Base-by-base conservation (phyloP, 2,888 invertebrate species). In the Matsumyia berberina region DNA sequence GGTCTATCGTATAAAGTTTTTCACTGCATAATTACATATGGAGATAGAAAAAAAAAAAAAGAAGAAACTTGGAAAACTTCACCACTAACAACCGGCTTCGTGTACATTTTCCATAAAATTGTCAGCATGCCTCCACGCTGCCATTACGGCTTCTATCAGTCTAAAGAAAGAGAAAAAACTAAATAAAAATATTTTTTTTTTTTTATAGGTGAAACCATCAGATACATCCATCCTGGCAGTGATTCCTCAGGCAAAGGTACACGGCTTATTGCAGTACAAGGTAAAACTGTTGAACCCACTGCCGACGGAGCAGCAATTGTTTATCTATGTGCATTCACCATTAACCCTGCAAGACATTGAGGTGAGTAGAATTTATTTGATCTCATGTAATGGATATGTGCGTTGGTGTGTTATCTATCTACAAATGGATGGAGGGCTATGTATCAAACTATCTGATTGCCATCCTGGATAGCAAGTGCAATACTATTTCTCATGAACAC, bases 341-440 rank as follows among this genome's bases (percentile, higher is more conserved):
- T 88, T 90, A 86, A 92, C 92, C 49, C 88, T 89, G 85, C 92
- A 92, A 87, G 89, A 88, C 85, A 88, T 92, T 86, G 88, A 91
- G 89, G 91, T 91, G 88, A 89, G 90, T 86, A 62, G 49, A 79
- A 82, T 72, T 60, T 83, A 82, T 74, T 72, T 44, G 73, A 86
- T 53, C 62, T 55, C 62, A 46, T 67, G 66, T 53, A 67, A 78
- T 67, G 31, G 69, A 39, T 57, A 64, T 15, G 33, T 58, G 33
- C 46, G 29, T 58, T 51, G 35, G 15, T 37, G 42, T 12, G 44
- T 17, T 57, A 17, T 49, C 8, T 12, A 24, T 55, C 5, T 5
- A 53, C 24, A 46, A 46, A 70, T 69, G 35, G 37, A 49, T 60
- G 37, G 8, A 49, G 2, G 67, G 24, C 4, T 5, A 12, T n/a